Conservation (phyloP, 2,797 vertebrate genomes). For the Cyclura pinguis region DNA sequence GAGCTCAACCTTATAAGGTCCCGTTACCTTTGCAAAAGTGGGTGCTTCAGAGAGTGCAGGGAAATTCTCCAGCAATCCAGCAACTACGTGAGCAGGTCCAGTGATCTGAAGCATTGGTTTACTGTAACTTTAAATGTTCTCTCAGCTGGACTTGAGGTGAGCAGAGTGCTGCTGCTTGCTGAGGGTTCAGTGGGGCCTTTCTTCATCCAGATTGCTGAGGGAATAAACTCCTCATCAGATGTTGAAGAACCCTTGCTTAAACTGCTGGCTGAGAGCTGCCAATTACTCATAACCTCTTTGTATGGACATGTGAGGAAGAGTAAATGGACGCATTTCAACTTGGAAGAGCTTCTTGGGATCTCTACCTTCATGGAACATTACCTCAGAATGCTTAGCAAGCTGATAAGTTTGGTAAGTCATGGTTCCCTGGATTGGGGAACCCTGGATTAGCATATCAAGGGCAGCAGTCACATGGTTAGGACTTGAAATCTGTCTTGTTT, state of each 20-base stretch:
- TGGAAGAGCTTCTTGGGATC: constrained; percentile 57
- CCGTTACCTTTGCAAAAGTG: constrained; percentile 82
- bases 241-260: constrained; percentile 70
- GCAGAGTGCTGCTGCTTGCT: constrained; percentile 42
- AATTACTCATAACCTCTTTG: constrained; percentile 82
- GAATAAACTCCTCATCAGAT: constrained; percentile 66
- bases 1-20: constrained; percentile 81
- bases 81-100: constrained; percentile 44
- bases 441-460: not conserved
- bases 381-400: constrained; percentile 74
- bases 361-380: constrained; percentile 85
- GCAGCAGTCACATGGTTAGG: not conserved
- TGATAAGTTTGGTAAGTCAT: constrained; percentile 80
- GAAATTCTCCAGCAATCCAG: constrained; percentile 65
- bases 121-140: constrained; percentile 72
- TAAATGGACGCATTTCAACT: constrained; percentile 64
- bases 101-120: not conserved
- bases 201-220: constrained; percentile 78
- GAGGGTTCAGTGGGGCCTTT: constrained; percentile 30
- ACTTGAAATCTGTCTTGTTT: not conserved
- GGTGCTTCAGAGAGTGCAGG: constrained; percentile 68
- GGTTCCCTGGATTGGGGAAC: not conserved
- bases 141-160: constrained; percentile 77
- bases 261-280: constrained; percentile 83
- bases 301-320: constrained; percentile 33